phyloP scores from a whole-genome alignment of 64 coral and sea anemone genomes.

The Actinia equina region DNA sequence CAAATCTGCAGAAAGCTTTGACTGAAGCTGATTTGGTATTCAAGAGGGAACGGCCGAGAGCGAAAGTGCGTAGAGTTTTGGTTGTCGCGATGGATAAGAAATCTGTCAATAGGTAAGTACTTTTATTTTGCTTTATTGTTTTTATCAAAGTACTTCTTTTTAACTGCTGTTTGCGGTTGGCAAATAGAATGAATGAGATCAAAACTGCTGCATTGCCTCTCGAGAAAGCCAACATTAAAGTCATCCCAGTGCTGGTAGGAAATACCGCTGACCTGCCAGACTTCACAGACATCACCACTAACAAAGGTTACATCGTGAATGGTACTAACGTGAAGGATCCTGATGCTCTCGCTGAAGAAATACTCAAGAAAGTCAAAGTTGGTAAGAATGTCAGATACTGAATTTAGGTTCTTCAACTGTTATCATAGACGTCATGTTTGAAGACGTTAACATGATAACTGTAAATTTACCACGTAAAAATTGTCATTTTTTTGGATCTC shows the following conservation, averaged over 20 bases:
- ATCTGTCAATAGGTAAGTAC: constrained; percentile 10
- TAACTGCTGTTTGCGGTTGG: too few species aligned
- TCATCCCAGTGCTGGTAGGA: constrained; percentile 36
- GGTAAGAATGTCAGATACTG: constrained; percentile 10
- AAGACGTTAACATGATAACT: background rate
- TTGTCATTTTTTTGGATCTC: too few species aligned
- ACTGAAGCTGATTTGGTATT: constrained; percentile 67
- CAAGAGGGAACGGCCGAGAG: constrained; percentile 2
- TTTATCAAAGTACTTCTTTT: too few species aligned
- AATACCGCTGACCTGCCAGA: constrained; percentile 30
- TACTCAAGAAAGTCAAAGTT: constrained; percentile 27
- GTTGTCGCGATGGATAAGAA: constrained; percentile 44
- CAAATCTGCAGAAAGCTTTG: constrained; percentile 57
- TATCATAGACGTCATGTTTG: too few species aligned
- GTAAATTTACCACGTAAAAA: background rate
- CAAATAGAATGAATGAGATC: constrained; percentile 22
- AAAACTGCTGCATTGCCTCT: constrained; percentile 13
- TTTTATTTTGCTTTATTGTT: background rate
- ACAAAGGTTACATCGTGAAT: constrained; percentile 28
- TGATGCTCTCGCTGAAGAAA: constrained; percentile 23
- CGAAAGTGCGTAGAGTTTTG: constrained; percentile 17
- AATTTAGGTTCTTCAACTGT: background rate
- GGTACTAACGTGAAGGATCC: constrained; percentile 5
- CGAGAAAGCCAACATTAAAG: constrained; percentile 21
- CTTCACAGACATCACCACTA: constrained; percentile 16